Evolutionary conservation across 2,797 vertebrate species (phyloP).

Genomic region (Hypotaenidia philippensis): DNA sequence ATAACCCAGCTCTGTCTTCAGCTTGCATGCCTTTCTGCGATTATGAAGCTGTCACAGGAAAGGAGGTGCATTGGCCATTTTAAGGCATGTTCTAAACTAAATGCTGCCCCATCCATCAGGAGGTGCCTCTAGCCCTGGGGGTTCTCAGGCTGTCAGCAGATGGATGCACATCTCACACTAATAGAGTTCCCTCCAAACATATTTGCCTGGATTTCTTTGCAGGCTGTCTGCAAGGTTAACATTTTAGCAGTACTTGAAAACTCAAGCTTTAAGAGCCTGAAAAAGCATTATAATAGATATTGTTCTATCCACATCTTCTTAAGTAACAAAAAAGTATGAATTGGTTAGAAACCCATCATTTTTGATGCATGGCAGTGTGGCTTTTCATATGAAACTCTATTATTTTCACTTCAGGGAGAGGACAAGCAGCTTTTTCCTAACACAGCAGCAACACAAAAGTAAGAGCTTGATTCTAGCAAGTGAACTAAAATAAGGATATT

Average conservation of each 20-base stretch:
- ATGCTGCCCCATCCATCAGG: not conserved
- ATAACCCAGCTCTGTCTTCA: not conserved
- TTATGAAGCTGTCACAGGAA: not conserved
- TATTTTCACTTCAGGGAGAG: not conserved
- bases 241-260: not conserved
- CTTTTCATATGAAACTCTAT: not conserved
- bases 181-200: not conserved
- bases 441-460: not conserved
- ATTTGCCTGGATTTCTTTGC: not conserved
- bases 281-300: not conserved
- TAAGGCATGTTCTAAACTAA: not conserved
- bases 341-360: not conserved
- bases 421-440: not conserved
- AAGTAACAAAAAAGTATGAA: not conserved
- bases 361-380: not conserved
- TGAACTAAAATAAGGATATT: not conserved
- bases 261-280: not conserved
- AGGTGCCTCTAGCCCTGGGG: not conserved
- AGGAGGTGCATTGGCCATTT: not conserved
- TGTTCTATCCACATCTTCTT: not conserved
- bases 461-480: not conserved
- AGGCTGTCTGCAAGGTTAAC: not conserved
- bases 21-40: not conserved
- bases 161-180: fast-evolving
- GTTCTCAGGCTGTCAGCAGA: fast-evolving